phyloP scores from a whole-genome alignment of 2,888 invertebrate genomes.

The Octonoba sinensis region DNA sequence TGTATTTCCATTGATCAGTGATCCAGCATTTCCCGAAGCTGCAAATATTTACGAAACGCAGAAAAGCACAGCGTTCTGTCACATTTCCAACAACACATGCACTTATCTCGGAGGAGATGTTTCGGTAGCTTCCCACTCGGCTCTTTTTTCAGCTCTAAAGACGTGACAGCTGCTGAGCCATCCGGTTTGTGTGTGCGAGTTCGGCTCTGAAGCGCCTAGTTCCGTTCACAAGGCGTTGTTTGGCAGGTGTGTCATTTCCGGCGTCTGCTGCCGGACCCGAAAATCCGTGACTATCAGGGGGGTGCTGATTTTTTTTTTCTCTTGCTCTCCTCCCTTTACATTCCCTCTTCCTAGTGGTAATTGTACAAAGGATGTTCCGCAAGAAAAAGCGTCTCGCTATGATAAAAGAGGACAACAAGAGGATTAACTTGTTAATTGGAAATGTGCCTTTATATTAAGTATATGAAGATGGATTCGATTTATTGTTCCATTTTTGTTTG shows the following conservation, averaged over 20 bases:
- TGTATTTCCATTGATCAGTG: no score
- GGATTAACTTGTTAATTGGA: constrained; percentile 14
- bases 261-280: constrained; percentile 36
- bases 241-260: constrained; percentile 63
- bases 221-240: constrained; percentile 48
- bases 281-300: constrained; percentile 37
- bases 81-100: no score
- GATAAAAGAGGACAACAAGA: no score
- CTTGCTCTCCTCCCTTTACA: not conserved
- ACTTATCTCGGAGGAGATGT: no score
- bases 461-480: not conserved
- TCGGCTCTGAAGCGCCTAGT: constrained; percentile 23
- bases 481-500: not conserved
- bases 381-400: not conserved
- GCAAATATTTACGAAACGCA: no score
- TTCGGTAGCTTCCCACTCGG: no score
- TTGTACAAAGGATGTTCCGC: constrained; percentile 34
- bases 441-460: not conserved
- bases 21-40: no score
- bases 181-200: constrained; percentile 10
- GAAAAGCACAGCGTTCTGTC: no score
- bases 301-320: not conserved
- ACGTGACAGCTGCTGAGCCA: constrained; percentile 24
- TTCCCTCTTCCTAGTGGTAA: constrained; percentile 3
- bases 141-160: not conserved